Conservation (phyloP, 2,113 vertebrate genomes). For the Callithrix jacchus region DNA sequence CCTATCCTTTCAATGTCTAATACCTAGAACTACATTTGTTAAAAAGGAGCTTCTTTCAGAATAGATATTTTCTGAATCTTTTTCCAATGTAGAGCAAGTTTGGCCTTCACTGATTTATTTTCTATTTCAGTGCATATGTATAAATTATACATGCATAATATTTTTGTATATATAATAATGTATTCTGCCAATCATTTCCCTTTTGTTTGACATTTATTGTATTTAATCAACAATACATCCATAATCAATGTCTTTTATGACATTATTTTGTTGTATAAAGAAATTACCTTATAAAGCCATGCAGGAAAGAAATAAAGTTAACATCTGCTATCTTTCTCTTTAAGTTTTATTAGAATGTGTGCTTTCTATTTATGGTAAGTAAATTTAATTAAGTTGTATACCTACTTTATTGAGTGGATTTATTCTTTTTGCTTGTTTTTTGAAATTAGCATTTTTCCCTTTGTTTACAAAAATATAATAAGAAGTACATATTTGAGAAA, state of each 20-base stretch:
- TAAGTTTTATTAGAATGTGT: neutral
- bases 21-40: conserved; percentile 14
- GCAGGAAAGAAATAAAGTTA: neutral
- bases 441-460: neutral
- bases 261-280: conserved; percentile 18
- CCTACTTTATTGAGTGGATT: neutral
- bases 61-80: neutral
- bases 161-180: neutral
- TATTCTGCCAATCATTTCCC: neutral
- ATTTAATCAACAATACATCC: neutral
- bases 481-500: neutral
- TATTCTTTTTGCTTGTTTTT: neutral
- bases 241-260: neutral
- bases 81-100: neutral
- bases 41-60: neutral
- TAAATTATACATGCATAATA: neutral
- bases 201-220: conserved; percentile 7
- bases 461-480: neutral
- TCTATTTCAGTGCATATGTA: neutral
- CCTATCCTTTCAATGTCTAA: conserved; percentile 11
- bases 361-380: neutral
- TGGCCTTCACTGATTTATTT: neutral
- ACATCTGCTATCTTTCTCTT: neutral
- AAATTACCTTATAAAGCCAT: conserved; percentile 11
- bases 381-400: neutral